These are phyloP conservation scores for Tauraco erythrolophus DNA, from an alignment of 2,113 vertebrate genomes.

Conservation along the genomic window DNA sequence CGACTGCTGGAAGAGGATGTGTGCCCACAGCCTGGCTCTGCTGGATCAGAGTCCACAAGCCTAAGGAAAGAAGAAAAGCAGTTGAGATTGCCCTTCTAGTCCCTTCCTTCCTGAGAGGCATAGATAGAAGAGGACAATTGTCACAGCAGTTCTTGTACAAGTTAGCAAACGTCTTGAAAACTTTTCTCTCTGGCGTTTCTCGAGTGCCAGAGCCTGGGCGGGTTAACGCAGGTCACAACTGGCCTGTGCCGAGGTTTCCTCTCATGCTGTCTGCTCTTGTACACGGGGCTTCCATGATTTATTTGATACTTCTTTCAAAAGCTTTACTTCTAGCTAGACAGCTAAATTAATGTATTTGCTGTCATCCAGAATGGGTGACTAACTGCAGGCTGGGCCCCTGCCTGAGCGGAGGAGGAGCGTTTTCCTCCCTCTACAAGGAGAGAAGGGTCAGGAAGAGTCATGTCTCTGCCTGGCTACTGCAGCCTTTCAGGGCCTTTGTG, in stretches of 20 bases:
- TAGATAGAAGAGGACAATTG: background rate
- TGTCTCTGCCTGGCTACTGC: background rate
- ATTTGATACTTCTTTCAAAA: background rate
- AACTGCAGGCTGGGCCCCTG: background rate
- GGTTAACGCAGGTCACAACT: background rate
- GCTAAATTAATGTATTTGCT: background rate
- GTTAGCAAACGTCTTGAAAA: background rate
- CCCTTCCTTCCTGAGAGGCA: background rate
- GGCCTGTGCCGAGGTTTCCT: background rate
- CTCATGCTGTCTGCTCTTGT: background rate
- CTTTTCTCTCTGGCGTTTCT: background rate
- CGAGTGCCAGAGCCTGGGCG: background rate
- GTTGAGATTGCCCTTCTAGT: background rate
- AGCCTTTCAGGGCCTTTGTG: background rate
- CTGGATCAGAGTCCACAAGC: background rate
- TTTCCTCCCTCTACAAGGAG: background rate
- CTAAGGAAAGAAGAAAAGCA: background rate
- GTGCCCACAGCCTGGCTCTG: background rate
- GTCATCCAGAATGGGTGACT: background rate
- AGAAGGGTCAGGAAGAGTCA: background rate
- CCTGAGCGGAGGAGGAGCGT: background rate
- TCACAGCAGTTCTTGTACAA: background rate
- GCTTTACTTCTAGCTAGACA: background rate
- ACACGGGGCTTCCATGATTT: background rate
- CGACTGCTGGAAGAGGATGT: background rate